Evolutionary conservation across 2,113 vertebrate species (phyloP).

Genomic region (Gorilla gorilla): DNA sequence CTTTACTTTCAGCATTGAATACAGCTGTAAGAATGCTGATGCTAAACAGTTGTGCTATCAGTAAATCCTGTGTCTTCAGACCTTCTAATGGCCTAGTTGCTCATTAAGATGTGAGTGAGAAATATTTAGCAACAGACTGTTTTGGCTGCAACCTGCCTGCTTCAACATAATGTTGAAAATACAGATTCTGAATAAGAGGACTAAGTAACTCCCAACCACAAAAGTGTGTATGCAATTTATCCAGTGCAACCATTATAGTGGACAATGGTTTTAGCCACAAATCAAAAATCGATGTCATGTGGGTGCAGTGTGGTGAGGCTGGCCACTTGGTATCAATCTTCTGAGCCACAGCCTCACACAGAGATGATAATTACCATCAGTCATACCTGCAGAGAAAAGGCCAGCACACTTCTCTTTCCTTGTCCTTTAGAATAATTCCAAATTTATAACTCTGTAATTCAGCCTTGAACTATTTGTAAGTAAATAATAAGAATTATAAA

Average conservation of each 20-base stretch:
- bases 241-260: background rate
- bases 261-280: slow-evolving; percentile 63
- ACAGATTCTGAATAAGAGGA: background rate
- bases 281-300: slow-evolving; percentile 10
- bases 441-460: background rate
- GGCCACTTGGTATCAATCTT: background rate
- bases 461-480: background rate
- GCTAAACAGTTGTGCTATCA: background rate
- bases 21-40: background rate
- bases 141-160: background rate
- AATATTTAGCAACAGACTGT: background rate
- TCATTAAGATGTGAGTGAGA: background rate
- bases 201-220: background rate
- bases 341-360: background rate
- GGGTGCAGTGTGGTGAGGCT: background rate
- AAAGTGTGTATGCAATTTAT: background rate
- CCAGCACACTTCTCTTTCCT: background rate
- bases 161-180: background rate
- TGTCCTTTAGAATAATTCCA: background rate
- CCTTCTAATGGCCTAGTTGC: background rate
- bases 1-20: background rate
- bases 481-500: slow-evolving; percentile 10
- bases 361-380: background rate
- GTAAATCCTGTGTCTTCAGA: background rate
- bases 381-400: background rate